Evolutionary conservation across 2,797 vertebrate genomes (phyloP).

Genomic region (Chrysocyon brachyurus): DNA sequence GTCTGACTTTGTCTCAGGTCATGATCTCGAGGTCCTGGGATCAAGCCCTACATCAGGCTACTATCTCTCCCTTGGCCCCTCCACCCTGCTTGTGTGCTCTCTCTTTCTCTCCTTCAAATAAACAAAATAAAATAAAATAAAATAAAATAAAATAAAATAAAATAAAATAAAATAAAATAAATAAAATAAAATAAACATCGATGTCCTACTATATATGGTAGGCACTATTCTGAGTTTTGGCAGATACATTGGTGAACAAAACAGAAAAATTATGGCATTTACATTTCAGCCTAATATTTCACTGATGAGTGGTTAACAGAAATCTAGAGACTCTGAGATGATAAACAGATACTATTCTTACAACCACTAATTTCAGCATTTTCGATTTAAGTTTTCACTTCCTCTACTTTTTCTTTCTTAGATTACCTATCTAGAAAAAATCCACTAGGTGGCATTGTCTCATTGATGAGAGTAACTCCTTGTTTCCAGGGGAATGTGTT

Average conservation of each 20-base stretch:
- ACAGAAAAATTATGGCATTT: neutral
- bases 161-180: too few species aligned
- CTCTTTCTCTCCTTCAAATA: too few species aligned
- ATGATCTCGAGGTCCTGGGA: too few species aligned
- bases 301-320: neutral
- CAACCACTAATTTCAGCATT: neutral
- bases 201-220: neutral
- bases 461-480: neutral
- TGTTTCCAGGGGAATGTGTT: neutral
- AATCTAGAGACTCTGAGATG: neutral
- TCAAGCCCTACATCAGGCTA: too few species aligned
- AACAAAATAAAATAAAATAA: too few species aligned
- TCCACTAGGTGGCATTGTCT: constrained; percentile 79
- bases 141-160: too few species aligned
- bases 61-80: too few species aligned
- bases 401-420: neutral
- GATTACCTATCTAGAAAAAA: neutral
- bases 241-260: neutral
- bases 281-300: too few species aligned
- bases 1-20: too few species aligned
- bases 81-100: too few species aligned
- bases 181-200: too few species aligned
- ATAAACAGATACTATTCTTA: neutral
- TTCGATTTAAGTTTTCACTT: neutral
- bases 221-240: neutral